Conservation (phyloP, 2,888 invertebrate genomes). For the Homarus gammarus region DNA sequence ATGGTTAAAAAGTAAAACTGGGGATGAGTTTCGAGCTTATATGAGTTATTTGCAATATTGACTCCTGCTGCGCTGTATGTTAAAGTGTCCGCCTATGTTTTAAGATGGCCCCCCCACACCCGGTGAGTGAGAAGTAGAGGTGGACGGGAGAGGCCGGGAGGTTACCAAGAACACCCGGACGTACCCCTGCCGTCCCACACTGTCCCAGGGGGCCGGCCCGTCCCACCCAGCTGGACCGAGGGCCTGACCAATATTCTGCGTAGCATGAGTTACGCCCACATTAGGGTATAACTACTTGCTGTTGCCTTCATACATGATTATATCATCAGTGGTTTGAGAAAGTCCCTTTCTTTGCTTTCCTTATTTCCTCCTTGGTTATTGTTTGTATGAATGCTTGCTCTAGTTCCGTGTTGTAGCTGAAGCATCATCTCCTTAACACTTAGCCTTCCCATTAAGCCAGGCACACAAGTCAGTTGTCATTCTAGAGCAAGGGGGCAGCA, state of each 20-base stretch:
- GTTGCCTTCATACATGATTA: conserved; percentile 71
- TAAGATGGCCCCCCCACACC: conserved; percentile 73
- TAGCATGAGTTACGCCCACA: conserved; percentile 73
- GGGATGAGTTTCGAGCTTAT: conserved; percentile 12
- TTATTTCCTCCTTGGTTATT: conserved; percentile 43
- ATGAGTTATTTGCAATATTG: conserved; percentile 9
- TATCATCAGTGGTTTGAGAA: conserved; percentile 68
- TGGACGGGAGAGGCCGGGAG: conserved; percentile 73
- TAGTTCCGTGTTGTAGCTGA: conserved; percentile 71
- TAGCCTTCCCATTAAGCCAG: conserved; percentile 61
- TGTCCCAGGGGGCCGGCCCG: conserved; percentile 66
- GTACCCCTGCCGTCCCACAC: conserved; percentile 67
- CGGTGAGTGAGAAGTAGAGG: conserved; percentile 75
- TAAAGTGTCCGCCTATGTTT: conserved; percentile 72
- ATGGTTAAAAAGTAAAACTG: neutral
- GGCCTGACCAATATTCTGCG: conserved; percentile 71
- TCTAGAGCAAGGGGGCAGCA: conserved; percentile 45
- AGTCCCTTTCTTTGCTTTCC: conserved; percentile 62
- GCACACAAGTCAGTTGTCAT: conserved; percentile 51
- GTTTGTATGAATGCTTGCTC: conserved; percentile 70
- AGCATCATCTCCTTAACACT: conserved; percentile 56
- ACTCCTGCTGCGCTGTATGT: conserved; percentile 46
- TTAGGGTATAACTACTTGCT: conserved; percentile 74
- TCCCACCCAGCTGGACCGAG: conserved; percentile 72
- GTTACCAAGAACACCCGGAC: conserved; percentile 65